Base-by-base conservation (phyloP, 2,797 vertebrate species). In the Lacerta bilineata region DNA sequence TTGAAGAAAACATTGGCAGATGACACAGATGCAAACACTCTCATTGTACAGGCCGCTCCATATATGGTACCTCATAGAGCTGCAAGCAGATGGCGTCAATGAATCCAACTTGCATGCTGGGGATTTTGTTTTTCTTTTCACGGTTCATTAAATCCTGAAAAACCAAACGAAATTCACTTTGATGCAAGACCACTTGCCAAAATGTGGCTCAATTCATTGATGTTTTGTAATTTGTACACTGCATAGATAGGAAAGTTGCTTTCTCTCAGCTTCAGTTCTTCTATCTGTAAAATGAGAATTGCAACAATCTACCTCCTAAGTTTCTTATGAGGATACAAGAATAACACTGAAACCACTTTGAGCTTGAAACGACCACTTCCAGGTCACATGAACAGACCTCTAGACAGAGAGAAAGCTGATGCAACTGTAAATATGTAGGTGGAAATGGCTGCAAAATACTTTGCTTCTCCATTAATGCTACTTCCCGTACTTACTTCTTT, bases 91-190 rank as follows among this genome's bases (percentile, higher is more conserved):
- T 98, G 93, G 98, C 98, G 68, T 99, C 99, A 88, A 99, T 99
- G 95, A 99, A 99, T 94, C 98, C 98, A 95, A 99, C 99, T 95
- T 99, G 99, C 98, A 99, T 99, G 96, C 98, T 99, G 85, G 99
- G 99, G 93, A 99, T 99, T 96, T 99, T 98, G 94, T 99, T 98
- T 93, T 98, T 97, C 96, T 99, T 99, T 94, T 99, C 99, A 86
- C 99, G 97, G 96, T 99, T 99, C 99, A 99, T 99, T 92, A 99
- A 96, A 93, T 99, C 99, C 99, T 99, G 88, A 75, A 76, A 74
- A 93, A 91, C 85, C 69, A 92, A 79, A 92, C 84, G 80, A 64
- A 87, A 15, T 2, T 55, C 85, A 11, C 10, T 71, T 90, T 87
- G 75, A 76, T 20, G 41, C 20, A 59, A 71, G 74, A 88, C 71